phyloP scores from a whole-genome alignment of 2,888 invertebrate genomes.

The Stenodera caucasica region DNA sequence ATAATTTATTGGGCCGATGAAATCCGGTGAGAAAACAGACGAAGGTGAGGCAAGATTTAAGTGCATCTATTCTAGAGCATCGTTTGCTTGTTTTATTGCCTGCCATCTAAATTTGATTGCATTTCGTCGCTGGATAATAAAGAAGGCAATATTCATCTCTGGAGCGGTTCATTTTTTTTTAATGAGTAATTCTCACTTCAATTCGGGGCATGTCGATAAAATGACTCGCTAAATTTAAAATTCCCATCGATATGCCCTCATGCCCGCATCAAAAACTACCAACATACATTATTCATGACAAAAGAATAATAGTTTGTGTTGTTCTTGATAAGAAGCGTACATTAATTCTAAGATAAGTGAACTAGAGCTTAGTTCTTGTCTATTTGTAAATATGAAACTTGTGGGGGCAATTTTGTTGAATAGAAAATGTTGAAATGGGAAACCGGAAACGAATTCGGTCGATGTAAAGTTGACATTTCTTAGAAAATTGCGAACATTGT shows the following conservation, averaged over 20 bases:
- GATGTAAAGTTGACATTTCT: neutral
- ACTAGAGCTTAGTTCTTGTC: neutral
- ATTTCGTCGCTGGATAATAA: conserved; percentile 1
- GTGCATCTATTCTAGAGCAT: neutral
- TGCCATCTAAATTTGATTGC: conserved; percentile 5
- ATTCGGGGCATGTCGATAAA: too few species aligned
- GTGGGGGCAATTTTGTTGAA: neutral
- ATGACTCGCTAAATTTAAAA: neutral
- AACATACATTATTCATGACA: neutral
- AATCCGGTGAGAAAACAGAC: neutral
- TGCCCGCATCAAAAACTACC: neutral
- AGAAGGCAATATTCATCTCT: neutral
- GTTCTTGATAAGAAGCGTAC: conserved; percentile 10
- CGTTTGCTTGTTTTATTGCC: neutral
- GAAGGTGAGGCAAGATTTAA: neutral
- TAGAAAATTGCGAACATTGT: neutral
- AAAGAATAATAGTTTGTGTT: conserved; percentile 10
- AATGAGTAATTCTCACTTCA: neutral
- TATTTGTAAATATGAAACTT: neutral
- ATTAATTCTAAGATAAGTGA: conserved; percentile 8
- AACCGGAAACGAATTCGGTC: neutral
- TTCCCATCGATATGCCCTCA: neutral
- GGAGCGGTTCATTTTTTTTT: too few species aligned
- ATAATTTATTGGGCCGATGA: neutral
- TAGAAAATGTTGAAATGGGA: neutral